phyloP scores from a whole-genome alignment of 35 echinoderm and acorn worm genomes.

The Apostichopus japonicus region DNA sequence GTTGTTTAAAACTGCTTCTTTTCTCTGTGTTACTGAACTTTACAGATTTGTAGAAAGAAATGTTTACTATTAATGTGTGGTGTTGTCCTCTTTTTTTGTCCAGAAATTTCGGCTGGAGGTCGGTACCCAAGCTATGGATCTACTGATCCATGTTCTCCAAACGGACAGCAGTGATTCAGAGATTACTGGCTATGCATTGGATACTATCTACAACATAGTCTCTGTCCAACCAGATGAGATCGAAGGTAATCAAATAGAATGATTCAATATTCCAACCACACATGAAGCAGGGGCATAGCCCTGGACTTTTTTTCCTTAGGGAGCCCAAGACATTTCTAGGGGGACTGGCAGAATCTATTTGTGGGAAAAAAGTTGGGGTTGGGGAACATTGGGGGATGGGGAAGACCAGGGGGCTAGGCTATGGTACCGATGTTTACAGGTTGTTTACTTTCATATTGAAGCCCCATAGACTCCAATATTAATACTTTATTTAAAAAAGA shows the following conservation, averaged over 20 bases:
- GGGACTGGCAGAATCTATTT: not conserved
- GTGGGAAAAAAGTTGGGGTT: too few relatives aligned
- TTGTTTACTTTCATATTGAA: too few relatives aligned
- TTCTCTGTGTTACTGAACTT: too few relatives aligned
- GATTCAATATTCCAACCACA: not conserved
- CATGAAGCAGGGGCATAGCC: not conserved
- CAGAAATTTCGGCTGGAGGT: slow-evolving; percentile 97
- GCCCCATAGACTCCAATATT: too few relatives aligned
- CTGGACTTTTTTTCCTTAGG: not conserved
- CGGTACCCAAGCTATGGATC: slow-evolving; percentile 87
- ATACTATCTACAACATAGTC: slow-evolving; percentile 85
- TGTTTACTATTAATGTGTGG: too few relatives aligned
- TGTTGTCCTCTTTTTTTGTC: not conserved
- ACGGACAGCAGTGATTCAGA: slow-evolving; percentile 87
- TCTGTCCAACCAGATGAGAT: slow-evolving; percentile 67
- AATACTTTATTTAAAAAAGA: too few relatives aligned
- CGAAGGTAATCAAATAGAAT: slow-evolving; percentile 46
- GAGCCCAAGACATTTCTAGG: not conserved
- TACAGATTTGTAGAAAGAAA: too few relatives aligned
- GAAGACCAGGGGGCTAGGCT: too few relatives aligned
- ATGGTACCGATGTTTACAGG: too few relatives aligned
- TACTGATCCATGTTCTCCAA: slow-evolving; percentile 77
- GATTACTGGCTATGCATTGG: slow-evolving; percentile 89
- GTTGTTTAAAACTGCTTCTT: too few relatives aligned
- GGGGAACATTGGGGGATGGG: too few relatives aligned